Percentiles rank a stretch among this genome's conserved stretches.
Evolutionary conservation across 2,888 invertebrate species (phyloP).

Genomic region (Mesorhabditis belari): DNA sequence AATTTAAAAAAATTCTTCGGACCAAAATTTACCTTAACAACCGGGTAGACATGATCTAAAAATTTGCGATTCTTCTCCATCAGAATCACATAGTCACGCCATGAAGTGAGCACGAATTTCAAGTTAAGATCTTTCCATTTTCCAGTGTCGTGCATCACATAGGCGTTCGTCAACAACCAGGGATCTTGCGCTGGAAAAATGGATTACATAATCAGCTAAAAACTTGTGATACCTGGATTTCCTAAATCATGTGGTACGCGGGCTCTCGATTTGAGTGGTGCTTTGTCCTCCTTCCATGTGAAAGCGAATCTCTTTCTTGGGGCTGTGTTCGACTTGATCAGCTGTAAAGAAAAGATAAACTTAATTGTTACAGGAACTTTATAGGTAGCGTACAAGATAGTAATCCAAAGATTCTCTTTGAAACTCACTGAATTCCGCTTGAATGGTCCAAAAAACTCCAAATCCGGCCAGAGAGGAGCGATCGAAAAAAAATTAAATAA

Average conservation of each 20-base stretch:
- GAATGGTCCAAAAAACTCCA: slow-evolving; percentile 67
- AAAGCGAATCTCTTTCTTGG: slow-evolving; percentile 52
- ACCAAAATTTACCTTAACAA: slow-evolving; percentile 51
- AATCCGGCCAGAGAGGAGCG: slow-evolving; percentile 80
- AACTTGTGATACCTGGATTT: slow-evolving; percentile 70
- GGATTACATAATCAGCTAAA: too few relatives aligned
- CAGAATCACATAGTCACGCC: slow-evolving; percentile 71
- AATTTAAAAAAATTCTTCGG: background rate
- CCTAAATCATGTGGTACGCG: slow-evolving; percentile 87
- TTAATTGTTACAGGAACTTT: too few relatives aligned
- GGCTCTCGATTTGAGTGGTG: slow-evolving; percentile 70
- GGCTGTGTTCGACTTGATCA: slow-evolving; percentile 53
- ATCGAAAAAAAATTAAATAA: slow-evolving; percentile 89
- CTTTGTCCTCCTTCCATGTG: slow-evolving; percentile 66
- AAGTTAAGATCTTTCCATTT: slow-evolving; percentile 87
- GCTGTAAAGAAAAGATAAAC: slow-evolving; percentile 49
- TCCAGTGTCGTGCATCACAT: slow-evolving; percentile 82
- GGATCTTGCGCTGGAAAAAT: slow-evolving; percentile 69
- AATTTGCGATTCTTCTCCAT: slow-evolving; percentile 59
- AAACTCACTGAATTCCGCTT: slow-evolving; percentile 55
- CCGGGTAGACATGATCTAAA: slow-evolving; percentile 62
- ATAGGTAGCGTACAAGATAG: background rate
- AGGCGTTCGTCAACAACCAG: slow-evolving; percentile 74
- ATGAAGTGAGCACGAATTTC: slow-evolving; percentile 64
- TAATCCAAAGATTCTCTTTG: background rate